These are phyloP conservation scores for Strix uralensis DNA, from an alignment of 2,113 vertebrate species.

Conservation along the genomic window DNA sequence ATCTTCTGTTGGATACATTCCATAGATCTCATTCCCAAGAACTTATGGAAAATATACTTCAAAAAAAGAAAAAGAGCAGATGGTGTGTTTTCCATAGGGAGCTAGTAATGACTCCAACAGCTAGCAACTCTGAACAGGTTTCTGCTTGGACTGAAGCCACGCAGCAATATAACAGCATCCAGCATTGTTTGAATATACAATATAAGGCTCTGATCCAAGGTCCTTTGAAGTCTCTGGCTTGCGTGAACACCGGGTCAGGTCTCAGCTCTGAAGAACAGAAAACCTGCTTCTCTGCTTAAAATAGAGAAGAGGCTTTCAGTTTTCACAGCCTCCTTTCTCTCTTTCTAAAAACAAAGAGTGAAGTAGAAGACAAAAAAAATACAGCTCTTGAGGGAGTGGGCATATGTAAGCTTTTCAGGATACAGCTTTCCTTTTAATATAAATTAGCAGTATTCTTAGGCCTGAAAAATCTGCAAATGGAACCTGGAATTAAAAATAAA, in stretches of 20 bases:
- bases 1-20: neutral
- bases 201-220: conserved; percentile 22
- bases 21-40: neutral
- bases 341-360: neutral
- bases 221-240: conserved; percentile 6
- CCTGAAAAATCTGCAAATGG: neutral
- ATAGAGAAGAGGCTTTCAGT: neutral
- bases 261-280: neutral
- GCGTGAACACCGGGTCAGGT: neutral
- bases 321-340: neutral
- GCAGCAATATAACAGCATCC: neutral
- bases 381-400: neutral
- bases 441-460: neutral
- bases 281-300: conserved; percentile 4
- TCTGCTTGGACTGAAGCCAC: conserved; percentile 17
- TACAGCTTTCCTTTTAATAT: neutral
- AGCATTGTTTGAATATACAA: conserved; percentile 14
- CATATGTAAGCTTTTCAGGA: neutral
- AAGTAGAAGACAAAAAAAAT: neutral
- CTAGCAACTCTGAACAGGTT: neutral
- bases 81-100: neutral
- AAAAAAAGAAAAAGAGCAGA: neutral
- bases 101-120: neutral
- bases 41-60: neutral
- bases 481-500: neutral